phyloP scores from a whole-genome alignment of 2,888 invertebrate genomes.

The Heliconius charithonia region DNA sequence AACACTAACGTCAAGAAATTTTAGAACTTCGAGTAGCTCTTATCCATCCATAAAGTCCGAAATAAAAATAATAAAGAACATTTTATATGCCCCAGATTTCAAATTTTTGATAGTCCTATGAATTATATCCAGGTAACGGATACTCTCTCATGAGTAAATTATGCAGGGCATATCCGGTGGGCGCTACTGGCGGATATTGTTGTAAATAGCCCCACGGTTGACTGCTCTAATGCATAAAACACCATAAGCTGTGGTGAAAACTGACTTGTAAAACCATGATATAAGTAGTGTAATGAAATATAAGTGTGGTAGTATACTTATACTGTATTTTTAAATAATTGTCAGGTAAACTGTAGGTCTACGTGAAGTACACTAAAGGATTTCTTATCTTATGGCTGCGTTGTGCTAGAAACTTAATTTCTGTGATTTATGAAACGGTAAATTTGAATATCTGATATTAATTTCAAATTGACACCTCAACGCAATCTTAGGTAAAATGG shows the following conservation, averaged over 20 bases:
- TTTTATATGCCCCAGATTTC: conserved; percentile 25
- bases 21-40: not conserved
- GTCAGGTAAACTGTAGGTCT: too few relatives aligned
- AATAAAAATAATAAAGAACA: not conserved
- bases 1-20: too few relatives aligned
- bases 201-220: conserved; percentile 25
- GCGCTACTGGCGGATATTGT: conserved; percentile 36
- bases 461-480: too few relatives aligned
- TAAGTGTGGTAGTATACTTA: too few relatives aligned
- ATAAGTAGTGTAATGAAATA: too few relatives aligned
- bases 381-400: too few relatives aligned
- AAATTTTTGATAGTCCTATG: conserved; percentile 31
- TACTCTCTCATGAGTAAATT: conserved; percentile 38
- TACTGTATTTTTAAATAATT: too few relatives aligned
- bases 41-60: not conserved
- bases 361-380: too few relatives aligned
- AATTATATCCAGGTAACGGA: conserved; percentile 34
- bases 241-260: not conserved
- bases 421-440: too few relatives aligned
- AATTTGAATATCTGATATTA: too few relatives aligned
- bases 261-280: not conserved
- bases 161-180: conserved; percentile 32
- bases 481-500: too few relatives aligned
- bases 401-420: too few relatives aligned
- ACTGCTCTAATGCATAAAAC: conserved; percentile 18